A percentile compares a stretch with the other conserved stretches of the same genome.
phyloP scores from a whole-genome alignment of 92 coral and sea anemone species.

The Metridium senile region DNA sequence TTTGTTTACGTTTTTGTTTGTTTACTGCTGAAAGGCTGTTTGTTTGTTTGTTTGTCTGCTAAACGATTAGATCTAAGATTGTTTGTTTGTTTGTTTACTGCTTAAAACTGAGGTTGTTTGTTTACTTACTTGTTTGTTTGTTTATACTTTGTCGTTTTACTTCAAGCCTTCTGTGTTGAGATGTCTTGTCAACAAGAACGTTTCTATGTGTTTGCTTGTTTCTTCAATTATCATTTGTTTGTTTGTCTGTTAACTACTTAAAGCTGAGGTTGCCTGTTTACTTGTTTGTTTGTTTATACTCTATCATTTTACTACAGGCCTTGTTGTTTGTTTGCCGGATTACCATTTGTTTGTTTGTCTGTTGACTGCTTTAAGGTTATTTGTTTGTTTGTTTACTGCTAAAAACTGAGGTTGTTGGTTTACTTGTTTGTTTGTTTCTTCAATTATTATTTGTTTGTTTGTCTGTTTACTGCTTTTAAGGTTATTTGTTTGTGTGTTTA shows the following conservation, averaged over 20 bases:
- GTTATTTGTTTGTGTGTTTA: not conserved
- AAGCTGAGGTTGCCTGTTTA: not conserved
- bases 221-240: not conserved
- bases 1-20: not conserved
- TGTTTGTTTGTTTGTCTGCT: not conserved
- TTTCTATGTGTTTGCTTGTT: constrained; percentile 1
- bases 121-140: not conserved
- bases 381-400: not conserved
- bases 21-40: not conserved
- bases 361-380: not conserved
- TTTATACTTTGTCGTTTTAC: too few species aligned
- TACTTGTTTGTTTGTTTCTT: not conserved
- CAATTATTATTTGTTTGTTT: not conserved
- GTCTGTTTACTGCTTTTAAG: not conserved
- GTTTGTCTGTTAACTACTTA: not conserved
- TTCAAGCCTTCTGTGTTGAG: constrained; percentile 47
- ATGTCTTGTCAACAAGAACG: constrained; percentile 92
- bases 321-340: not conserved
- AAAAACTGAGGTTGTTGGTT: too few species aligned
- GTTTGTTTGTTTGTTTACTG: not conserved
- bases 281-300: not conserved
- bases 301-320: constrained; percentile 2
- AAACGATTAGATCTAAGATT: not conserved
- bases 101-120: too few species aligned
- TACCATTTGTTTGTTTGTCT: not conserved